A percentile compares a stretch with the other conserved stretches of the same genome.
Conservation (phyloP, 35 echinoderm and acorn worm species). For the Chiridota heheva region DNA sequence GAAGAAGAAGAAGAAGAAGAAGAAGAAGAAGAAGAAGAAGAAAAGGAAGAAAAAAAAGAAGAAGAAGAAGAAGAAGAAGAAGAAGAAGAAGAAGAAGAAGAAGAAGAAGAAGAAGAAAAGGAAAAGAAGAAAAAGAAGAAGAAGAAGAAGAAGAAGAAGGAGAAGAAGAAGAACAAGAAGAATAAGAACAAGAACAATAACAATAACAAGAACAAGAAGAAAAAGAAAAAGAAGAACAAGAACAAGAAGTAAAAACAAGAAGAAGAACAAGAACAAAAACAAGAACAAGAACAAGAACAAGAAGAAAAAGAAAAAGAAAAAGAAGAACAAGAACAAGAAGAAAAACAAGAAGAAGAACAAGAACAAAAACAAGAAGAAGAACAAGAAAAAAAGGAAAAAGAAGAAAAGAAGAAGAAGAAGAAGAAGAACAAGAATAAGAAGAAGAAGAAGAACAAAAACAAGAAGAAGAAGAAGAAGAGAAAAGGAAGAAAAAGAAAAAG, state of each 20-base stretch:
- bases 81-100: slow-evolving; percentile 1
- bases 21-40: too few relatives aligned
- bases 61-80: background rate
- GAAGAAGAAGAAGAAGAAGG: slow-evolving; percentile 5
- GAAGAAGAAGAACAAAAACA: too few relatives aligned
- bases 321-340: background rate
- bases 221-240: background rate
- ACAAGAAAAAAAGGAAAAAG: too few relatives aligned
- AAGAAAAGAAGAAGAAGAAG: too few relatives aligned
- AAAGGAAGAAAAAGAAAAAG: background rate
- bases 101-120: background rate
- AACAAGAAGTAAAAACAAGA: background rate
- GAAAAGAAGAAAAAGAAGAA: background rate
- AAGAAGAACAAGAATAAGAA: too few relatives aligned
- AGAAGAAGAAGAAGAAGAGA: too few relatives aligned
- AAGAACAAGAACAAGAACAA: slow-evolving; percentile 9
- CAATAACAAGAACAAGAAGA: slow-evolving; percentile 1
- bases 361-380: too few relatives aligned
- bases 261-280: too few relatives aligned
- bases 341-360: too few relatives aligned
- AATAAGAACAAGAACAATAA: background rate
- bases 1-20: too few relatives aligned
- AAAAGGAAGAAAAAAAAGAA: too few relatives aligned
- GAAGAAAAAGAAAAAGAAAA: background rate
- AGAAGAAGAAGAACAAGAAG: background rate